Conservation (phyloP, 2,797 vertebrate genomes). For the Sebastes vulpes region DNA sequence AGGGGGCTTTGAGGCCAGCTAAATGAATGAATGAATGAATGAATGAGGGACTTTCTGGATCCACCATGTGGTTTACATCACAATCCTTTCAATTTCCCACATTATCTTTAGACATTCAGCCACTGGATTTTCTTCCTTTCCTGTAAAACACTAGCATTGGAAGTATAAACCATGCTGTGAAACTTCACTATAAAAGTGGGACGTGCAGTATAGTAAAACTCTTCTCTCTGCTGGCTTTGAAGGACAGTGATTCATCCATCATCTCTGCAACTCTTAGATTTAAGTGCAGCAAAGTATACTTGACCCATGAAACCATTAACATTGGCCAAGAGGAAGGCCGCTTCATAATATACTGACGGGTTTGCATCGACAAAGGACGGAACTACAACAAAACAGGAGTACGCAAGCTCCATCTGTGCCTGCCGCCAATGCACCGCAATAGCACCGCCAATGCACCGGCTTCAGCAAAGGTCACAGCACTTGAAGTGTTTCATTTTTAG, state of each 20-base stretch:
- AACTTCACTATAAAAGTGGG: not conserved
- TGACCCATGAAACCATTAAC: slow-evolving; percentile 12
- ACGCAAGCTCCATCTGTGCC: not conserved
- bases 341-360: not conserved
- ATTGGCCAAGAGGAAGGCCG: slow-evolving; percentile 8
- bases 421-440: not conserved
- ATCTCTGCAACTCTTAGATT: slow-evolving; percentile 20
- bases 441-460: not conserved
- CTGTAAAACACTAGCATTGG: not conserved
- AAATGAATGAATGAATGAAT: slow-evolving; percentile 26
- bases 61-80: slow-evolving; percentile 2
- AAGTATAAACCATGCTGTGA: not conserved
- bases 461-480: slow-evolving; percentile 21
- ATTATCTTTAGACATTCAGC: not conserved
- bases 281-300: slow-evolving; percentile 15
- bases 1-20: slow-evolving; percentile 1
- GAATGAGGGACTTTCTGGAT: slow-evolving; percentile 3
- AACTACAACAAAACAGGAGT: slow-evolving; percentile 9
- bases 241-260: slow-evolving; percentile 4
- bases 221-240: not conserved
- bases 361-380: not conserved
- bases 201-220: not conserved
- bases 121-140: not conserved
- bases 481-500: slow-evolving; percentile 23
- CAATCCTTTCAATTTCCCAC: not conserved